Evolutionary conservation across 2,797 vertebrate species (phyloP).

Genomic region (Cuniculus paca): DNA sequence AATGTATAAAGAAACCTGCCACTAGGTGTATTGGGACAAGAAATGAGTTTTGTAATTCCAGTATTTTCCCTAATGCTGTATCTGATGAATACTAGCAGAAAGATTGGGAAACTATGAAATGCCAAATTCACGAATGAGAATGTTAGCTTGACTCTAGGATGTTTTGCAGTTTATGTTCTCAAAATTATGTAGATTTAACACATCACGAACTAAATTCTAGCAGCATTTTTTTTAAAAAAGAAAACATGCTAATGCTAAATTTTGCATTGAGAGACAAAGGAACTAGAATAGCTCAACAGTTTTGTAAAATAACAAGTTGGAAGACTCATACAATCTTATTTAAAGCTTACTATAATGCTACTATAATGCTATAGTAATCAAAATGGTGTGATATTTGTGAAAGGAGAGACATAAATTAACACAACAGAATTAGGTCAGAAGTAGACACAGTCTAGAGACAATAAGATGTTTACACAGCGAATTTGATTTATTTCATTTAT

Average conservation of each 20-base stretch:
- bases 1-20: not conserved
- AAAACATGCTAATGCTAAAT: constrained; percentile 42
- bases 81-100: not conserved
- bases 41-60: not conserved
- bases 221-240: not conserved
- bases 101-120: constrained; percentile 26
- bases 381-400: not conserved
- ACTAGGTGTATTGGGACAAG: not conserved
- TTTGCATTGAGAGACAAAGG: constrained; percentile 23
- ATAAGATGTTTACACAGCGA: too few relatives aligned
- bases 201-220: constrained; percentile 2
- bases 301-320: constrained; percentile 33
- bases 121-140: not conserved
- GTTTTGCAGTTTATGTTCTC: constrained; percentile 12
- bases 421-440: constrained; percentile 12
- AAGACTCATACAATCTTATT: not conserved
- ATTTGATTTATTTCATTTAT: too few relatives aligned
- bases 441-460: too few relatives aligned
- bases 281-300: not conserved
- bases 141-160: not conserved
- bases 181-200: constrained; percentile 23
- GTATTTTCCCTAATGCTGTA: constrained; percentile 1
- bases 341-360: constrained; percentile 32
- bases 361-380: not conserved
- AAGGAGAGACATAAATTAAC: constrained; percentile 2